phyloP scores from a whole-genome alignment of 2,888 invertebrate genomes.

The Girardia tigrina region DNA sequence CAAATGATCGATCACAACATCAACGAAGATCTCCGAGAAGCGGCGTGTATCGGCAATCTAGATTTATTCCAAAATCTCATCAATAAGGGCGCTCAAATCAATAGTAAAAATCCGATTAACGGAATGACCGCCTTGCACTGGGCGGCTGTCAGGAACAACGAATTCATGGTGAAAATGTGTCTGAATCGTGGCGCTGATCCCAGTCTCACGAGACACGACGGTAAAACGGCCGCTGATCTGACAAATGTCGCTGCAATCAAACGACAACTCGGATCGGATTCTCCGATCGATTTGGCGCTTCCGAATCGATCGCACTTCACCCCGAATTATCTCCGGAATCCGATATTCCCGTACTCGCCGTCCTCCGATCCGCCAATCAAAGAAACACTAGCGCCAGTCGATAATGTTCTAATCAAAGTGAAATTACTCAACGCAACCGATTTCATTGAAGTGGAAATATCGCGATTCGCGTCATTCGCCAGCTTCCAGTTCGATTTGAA shows the following conservation, averaged over 20 bases:
- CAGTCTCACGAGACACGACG: neutral
- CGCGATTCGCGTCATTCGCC: neutral
- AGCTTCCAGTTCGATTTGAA: neutral
- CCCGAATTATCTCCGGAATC: constrained; percentile 24
- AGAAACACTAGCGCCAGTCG: too few species aligned
- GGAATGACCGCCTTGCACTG: constrained; percentile 33
- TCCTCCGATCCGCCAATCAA: neutral
- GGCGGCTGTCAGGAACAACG: neutral
- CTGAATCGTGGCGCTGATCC: constrained; percentile 14
- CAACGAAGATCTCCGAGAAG: constrained; percentile 25
- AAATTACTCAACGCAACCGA: neutral
- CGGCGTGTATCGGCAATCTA: constrained; percentile 1
- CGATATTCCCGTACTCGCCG: neutral
- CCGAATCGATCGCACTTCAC: neutral
- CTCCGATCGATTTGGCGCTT: neutral
- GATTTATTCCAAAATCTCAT: neutral
- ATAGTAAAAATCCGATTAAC: constrained; percentile 30
- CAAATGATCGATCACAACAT: neutral
- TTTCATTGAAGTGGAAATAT: neutral
- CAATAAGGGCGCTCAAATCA: neutral
- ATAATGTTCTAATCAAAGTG: neutral
- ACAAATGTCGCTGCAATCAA: neutral
- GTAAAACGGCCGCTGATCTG: neutral
- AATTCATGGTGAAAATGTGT: constrained; percentile 5
- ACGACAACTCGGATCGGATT: neutral